Evolutionary conservation across 2,797 vertebrate species (phyloP).

Genomic region (Neomorphus geoffroyi): DNA sequence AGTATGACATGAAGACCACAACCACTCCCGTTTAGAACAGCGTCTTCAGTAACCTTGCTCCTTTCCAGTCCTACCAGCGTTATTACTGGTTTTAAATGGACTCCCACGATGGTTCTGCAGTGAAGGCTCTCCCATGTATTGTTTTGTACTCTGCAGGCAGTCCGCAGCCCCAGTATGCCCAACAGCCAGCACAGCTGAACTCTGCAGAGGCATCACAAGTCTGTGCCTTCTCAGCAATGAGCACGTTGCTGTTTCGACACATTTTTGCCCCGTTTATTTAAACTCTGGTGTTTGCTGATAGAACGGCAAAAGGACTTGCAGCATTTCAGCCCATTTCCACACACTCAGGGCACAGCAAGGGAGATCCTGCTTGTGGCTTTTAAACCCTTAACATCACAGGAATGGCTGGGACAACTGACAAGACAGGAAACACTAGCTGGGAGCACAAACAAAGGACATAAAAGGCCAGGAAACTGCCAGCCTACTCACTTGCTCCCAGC

Average conservation of each 20-base stretch:
- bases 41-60: background rate
- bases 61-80: background rate
- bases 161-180: background rate
- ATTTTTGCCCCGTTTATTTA: background rate
- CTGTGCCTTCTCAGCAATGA: background rate
- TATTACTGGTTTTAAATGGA: background rate
- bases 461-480: background rate
- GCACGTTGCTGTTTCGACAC: background rate
- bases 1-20: background rate
- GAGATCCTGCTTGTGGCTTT: background rate
- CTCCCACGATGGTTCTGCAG: background rate
- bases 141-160: background rate
- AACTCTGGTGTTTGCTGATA: background rate
- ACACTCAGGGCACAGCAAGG: background rate
- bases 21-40: background rate
- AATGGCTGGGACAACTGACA: background rate
- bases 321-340: background rate
- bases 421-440: background rate
- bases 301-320: background rate
- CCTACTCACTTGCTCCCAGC: background rate
- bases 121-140: background rate
- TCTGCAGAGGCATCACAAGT: background rate
- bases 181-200: no score
- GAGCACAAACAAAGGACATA: background rate
- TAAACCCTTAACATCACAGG: background rate